Base-by-base conservation (phyloP, 2,113 vertebrate genomes). In the Corythoichthys haematopterus region DNA sequence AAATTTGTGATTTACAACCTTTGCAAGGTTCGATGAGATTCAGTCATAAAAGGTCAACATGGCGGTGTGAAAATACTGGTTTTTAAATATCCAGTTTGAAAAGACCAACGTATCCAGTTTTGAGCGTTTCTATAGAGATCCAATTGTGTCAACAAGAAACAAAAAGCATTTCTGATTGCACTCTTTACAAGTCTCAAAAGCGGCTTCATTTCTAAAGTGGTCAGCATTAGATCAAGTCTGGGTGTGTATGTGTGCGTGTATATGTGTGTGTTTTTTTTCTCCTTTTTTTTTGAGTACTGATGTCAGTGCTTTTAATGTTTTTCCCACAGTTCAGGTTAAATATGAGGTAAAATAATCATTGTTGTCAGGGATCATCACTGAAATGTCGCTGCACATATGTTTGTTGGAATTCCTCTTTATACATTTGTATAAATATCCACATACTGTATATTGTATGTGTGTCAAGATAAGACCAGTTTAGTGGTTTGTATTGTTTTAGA, bases 401-500 rank as follows among this genome's bases (percentile, higher is more conserved):
- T 75, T 71, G 79, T 72, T 79, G 64, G 68, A 64, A 70, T 80
- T 70, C 64, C 70, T 77, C 76, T 64, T 77, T 81, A 66, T 81
- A 78, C 65, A 75, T 76, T 68, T 82, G 70, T 85, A 88, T 84
- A 84, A 81, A 85, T 83, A 82, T 89, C 76, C 79, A 87, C 80
- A 85, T 86, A 75, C 80, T 81, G 74, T 74, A 58, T 83, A 77
- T 79, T 78, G 80, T 86, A 71, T 89, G 82, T 89, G 83, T 88
- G 81, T 90, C 60, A 80, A 84, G 86, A 76, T 66, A 78, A 84
- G 84, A 88, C 78, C 70, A 82, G 88, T 90, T 84, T 86, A 81
- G 88, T 91, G 90, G 87, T 88, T 90, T 91, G 85, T 89, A 88
- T 91, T 87, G 87, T 89, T 91, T 92, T 90, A 90, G 87, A 86